A percentile compares a stretch with the other conserved stretches of the same genome.
phyloP scores from a whole-genome alignment of 2,888 invertebrate species.

The Craniophora ligustri region DNA sequence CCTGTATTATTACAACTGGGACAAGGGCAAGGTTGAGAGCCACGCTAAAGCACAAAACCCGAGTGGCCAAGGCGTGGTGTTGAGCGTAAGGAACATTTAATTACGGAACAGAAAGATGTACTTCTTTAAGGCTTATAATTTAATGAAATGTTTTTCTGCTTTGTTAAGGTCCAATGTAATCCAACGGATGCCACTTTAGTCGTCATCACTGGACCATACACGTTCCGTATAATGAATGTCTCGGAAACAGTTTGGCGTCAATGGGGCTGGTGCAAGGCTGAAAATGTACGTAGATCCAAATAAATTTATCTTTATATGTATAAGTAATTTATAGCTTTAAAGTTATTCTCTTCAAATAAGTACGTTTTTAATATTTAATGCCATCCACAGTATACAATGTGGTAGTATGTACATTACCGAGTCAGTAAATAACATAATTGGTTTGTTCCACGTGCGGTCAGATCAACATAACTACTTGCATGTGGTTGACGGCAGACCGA shows the following conservation, averaged over 20 bases:
- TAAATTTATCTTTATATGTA: too few species aligned
- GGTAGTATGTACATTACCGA: conserved; percentile 19
- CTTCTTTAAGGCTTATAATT: background rate
- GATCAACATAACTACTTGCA: conserved; percentile 92
- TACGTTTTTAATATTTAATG: background rate
- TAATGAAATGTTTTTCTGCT: background rate
- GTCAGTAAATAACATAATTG: conserved; percentile 36
- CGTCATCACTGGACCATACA: conserved; percentile 90
- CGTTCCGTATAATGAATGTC: conserved; percentile 93
- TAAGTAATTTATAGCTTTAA: too few species aligned
- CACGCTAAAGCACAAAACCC: conserved; percentile 92
- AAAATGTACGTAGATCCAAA: conserved; percentile 83
- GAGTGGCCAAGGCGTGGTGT: conserved; percentile 90
- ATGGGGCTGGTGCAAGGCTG: conserved; percentile 95
- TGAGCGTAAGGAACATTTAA: conserved; percentile 67
- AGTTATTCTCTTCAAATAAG: background rate
- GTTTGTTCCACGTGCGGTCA: conserved; percentile 56
- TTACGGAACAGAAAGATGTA: background rate
- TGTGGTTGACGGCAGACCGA: conserved; percentile 95
- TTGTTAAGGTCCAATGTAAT: conserved; percentile 92
- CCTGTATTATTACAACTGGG: conserved; percentile 94
- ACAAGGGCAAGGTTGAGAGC: conserved; percentile 94
- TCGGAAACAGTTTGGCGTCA: conserved; percentile 94
- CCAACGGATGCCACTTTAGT: conserved; percentile 93
- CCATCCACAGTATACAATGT: conserved; percentile 7